phyloP scores from a whole-genome alignment of 2,797 vertebrate species.

The Catharus ustulatus region DNA sequence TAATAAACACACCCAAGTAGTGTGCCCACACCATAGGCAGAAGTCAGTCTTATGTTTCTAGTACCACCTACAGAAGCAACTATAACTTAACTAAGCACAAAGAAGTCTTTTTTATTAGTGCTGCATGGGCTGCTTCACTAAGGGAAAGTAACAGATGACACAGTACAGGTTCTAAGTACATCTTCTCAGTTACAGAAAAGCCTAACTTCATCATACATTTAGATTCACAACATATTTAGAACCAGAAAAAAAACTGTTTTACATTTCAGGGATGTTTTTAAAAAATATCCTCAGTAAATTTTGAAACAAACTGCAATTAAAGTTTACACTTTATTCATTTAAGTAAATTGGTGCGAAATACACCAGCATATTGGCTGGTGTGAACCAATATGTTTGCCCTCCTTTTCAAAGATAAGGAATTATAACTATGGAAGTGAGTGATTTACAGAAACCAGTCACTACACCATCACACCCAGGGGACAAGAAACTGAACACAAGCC shows the following conservation, averaged over 20 bases:
- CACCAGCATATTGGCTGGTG: not conserved
- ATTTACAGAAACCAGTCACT: not conserved
- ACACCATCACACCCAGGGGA: not conserved
- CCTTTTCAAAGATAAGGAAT: not conserved
- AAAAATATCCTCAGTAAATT: not conserved
- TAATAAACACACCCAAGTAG: not conserved
- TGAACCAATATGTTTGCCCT: not conserved
- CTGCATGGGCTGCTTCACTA: not conserved
- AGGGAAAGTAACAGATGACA: not conserved
- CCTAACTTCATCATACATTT: not conserved
- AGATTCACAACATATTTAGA: not conserved
- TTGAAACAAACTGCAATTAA: slow-evolving; percentile 31
- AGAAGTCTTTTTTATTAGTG: not conserved
- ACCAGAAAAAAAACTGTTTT: not conserved
- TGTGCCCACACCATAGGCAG: not conserved
- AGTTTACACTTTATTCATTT: slow-evolving; percentile 6
- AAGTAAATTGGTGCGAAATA: not conserved
- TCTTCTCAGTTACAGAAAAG: not conserved
- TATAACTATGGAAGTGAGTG: not conserved
- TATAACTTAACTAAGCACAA: not conserved
- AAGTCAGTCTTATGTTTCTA: not conserved
- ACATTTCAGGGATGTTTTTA: not conserved
- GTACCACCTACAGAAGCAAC: not conserved
- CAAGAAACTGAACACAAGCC: not conserved
- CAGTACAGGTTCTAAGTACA: not conserved